Conservation (phyloP, 2,888 invertebrate species). For the Sceliomorpha sp. region DNA sequence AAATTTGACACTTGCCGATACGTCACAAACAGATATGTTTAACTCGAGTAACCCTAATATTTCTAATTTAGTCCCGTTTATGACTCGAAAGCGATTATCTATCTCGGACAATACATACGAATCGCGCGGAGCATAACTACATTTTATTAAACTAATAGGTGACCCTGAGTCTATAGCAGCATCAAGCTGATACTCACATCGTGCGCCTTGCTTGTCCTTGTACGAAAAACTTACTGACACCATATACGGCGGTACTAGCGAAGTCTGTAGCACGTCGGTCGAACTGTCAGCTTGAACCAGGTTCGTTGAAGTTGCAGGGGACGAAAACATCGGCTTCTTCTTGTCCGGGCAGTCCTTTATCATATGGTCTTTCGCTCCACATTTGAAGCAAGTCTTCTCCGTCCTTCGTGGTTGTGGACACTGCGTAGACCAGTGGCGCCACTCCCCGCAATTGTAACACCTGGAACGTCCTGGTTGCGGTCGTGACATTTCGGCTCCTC, state of each 20-base stretch:
- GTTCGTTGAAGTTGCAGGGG: too few relatives aligned
- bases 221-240: neutral
- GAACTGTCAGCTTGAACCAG: neutral
- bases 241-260: constrained; percentile 3
- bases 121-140: neutral
- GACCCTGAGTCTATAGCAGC: constrained; percentile 14
- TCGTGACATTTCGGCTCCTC: too few relatives aligned
- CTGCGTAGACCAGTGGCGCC: neutral
- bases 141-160: constrained; percentile 1
- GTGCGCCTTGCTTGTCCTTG: neutral
- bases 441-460: constrained; percentile 10
- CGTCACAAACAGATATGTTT: neutral
- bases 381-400: constrained; percentile 1
- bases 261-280: neutral
- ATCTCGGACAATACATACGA: neutral
- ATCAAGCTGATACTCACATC: neutral
- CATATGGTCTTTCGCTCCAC: neutral
- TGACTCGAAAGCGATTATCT: neutral
- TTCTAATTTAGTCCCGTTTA: constrained; percentile 3
- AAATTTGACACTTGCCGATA: neutral
- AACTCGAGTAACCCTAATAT: constrained; percentile 1
- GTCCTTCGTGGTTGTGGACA: neutral
- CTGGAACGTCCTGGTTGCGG: neutral
- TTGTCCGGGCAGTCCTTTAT: neutral
- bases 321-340: too few relatives aligned